These are phyloP conservation scores for Sterrhoptilus dennistouni DNA, from an alignment of 2,113 vertebrate species.

Conservation along the genomic window DNA sequence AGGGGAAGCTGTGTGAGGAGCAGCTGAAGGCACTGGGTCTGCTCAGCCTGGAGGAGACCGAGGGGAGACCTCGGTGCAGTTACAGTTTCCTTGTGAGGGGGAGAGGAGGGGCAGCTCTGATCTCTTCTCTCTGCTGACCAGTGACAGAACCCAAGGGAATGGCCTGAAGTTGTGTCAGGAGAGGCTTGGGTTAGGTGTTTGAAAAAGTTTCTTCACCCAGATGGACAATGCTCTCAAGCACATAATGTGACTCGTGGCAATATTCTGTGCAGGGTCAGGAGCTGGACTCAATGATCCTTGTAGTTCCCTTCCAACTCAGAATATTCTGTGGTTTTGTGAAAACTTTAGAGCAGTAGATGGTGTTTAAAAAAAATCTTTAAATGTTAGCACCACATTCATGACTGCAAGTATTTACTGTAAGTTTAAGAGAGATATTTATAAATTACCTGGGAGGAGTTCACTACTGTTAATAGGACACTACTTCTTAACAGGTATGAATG, in stretches of 20 bases:
- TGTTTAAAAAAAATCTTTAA: neutral
- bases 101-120: neutral
- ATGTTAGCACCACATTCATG: neutral
- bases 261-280: neutral
- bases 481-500: neutral
- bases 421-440: neutral
- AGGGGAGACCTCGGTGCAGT: neutral
- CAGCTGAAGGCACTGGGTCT: neutral
- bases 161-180: neutral
- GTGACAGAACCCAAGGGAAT: neutral
- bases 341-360: neutral
- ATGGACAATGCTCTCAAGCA: neutral
- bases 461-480: neutral
- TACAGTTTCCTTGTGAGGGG: accelerated
- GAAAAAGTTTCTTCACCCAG: neutral
- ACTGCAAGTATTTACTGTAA: neutral
- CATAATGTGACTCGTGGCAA: neutral
- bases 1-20: accelerated
- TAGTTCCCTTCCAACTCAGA: neutral
- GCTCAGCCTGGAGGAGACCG: neutral
- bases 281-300: neutral
- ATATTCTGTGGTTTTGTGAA: neutral
- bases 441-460: neutral
- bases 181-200: accelerated
- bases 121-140: neutral